Conservation (phyloP, 2,113 vertebrate genomes). For the Eptesicus fuscus region DNA sequence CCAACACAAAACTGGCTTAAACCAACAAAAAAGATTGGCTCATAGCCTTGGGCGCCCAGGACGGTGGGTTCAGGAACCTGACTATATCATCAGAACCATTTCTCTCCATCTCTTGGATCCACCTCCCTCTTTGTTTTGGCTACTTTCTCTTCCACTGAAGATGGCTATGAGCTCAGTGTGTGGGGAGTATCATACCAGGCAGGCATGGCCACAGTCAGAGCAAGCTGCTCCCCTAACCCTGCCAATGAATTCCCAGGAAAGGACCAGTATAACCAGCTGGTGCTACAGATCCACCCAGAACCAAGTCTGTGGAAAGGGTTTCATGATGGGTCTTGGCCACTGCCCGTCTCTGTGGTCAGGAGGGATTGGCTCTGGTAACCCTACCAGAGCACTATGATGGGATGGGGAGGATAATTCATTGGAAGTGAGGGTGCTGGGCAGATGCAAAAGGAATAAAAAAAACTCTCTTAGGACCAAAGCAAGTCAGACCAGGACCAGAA, state of each 20-base stretch:
- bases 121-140: background rate
- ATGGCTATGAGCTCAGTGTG: background rate
- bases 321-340: background rate
- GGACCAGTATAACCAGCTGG: fast-evolving
- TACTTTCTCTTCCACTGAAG: fast-evolving
- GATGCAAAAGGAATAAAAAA: background rate
- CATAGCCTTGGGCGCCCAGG: background rate
- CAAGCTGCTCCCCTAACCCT: background rate
- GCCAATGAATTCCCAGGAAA: fast-evolving
- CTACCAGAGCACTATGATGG: fast-evolving
- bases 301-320: background rate
- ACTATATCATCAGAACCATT: fast-evolving
- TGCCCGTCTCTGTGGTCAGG: background rate
- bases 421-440: background rate
- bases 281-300: fast-evolving
- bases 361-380: fast-evolving
- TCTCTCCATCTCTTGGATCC: background rate
- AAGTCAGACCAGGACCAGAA: background rate
- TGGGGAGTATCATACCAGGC: background rate
- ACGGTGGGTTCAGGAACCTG: background rate
- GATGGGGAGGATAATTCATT: fast-evolving
- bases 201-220: background rate
- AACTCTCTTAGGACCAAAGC: fast-evolving
- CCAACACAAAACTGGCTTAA: background rate
- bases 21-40: too few relatives aligned